These are phyloP conservation scores for Denticeps clupeoides DNA, from an alignment of 2,797 vertebrate genomes.

Conservation along the genomic window DNA sequence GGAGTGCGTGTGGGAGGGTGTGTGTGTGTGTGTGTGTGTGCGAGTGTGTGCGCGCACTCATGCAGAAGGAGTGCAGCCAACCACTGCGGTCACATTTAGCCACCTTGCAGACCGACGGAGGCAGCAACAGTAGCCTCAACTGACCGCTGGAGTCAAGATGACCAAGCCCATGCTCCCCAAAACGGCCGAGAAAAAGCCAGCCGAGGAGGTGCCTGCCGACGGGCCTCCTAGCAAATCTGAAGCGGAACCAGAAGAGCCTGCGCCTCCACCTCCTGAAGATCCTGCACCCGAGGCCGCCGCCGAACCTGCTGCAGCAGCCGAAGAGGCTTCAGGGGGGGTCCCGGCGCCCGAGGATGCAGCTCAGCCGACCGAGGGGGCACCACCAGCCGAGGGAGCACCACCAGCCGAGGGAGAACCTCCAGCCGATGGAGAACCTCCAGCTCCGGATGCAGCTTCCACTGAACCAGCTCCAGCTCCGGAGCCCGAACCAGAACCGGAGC, in stretches of 20 bases:
- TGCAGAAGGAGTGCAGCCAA: background rate
- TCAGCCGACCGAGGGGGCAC: constrained; percentile 25
- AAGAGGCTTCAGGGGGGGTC: constrained; percentile 6
- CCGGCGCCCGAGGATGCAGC: constrained; percentile 23
- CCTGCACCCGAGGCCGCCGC: background rate
- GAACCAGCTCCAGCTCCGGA: constrained; percentile 16
- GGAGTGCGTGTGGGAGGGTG: background rate
- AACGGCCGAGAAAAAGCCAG: constrained; percentile 47
- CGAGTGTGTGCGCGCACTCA: background rate
- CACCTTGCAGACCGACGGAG: constrained; percentile 10
- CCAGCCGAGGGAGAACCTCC: constrained; percentile 22
- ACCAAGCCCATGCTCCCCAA: constrained; percentile 53
- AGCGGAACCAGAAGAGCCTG: constrained; percentile 20
- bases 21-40: background rate
- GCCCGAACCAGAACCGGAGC: constrained; percentile 35
- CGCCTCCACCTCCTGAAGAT: background rate
- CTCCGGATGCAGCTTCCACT: constrained; percentile 6
- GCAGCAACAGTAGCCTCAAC: background rate
- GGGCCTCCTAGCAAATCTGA: constrained; percentile 9
- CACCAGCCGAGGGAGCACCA: constrained; percentile 22
- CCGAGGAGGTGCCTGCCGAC: constrained; percentile 20
- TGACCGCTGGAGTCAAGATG: constrained; percentile 33
- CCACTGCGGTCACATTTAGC: background rate
- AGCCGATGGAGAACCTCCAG: constrained; percentile 14
- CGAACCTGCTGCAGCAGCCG: background rate